Base-by-base conservation (phyloP, 2,113 vertebrate genomes). In the Pseudorasbora parva region DNA sequence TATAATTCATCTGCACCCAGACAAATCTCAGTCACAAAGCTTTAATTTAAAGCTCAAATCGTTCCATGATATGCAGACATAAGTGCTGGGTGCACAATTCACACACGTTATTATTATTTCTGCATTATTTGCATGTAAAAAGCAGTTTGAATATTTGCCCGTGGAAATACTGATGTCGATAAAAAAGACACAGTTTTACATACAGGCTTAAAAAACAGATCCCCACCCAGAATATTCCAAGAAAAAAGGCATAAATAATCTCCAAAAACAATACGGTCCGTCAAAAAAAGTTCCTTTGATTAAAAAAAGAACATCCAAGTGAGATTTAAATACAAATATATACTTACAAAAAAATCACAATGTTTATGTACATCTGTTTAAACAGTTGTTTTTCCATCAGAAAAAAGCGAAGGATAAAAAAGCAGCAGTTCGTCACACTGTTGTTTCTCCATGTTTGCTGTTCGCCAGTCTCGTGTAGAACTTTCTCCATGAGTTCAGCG, bases 261-360 rank as follows among this genome's bases (percentile, higher is more conserved):
- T 89, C 86, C 84, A 83, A 85, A 37, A 47, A 54, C 60, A 33
- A 74, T 8, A 27, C 14, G 45, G 14, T 3, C 27, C 7, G 25
- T 33, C 49, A 30, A 37, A 37, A 76, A 75, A 77, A 60, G 75
- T 17, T 43, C 21, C 7, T 78, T 37, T 76, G 74, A 76, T 56
- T 57, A 37, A 76, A 57, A 27, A 74, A 47, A 72, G 5, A 12
- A 89, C 82, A 89, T 88, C 90, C 88, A 85, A 81, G 81, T 82
- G 86, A 83, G 89, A 93, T 93, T 97, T 97, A 97, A 97, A 98
- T 98, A 98, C 96, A 97, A 97, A 98, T 95, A 94, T 94, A 97
- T 97, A 97, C 94, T 97, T 97, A 96, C 95, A 97, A 97, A 93
- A 77, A 91, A 95, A 93, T 95, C 96, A 97, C 94, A 96, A 91